Base-by-base conservation (phyloP, 2,797 vertebrate genomes). In the Phoebastria nigripes region DNA sequence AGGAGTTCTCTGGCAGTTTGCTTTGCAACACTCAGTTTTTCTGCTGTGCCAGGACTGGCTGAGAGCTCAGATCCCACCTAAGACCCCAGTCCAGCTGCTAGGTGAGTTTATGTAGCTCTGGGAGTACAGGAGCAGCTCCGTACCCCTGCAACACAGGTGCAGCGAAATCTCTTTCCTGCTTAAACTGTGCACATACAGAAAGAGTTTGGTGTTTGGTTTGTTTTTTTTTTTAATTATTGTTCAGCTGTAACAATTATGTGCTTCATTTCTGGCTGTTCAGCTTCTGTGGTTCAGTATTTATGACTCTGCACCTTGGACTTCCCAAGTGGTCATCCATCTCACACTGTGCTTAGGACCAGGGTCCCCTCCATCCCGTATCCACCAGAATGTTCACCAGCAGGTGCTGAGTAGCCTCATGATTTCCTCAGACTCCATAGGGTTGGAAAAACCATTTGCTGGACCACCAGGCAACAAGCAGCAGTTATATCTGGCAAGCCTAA, bases 361-460 rank as follows among this genome's bases (percentile, higher is more conserved):
- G 37, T 81, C 21, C 8, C 56, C 56, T 86, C 61, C 41, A 35
- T 35, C 55, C 58, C 3, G 3, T 52, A 67, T 20, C 55, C 33
- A 87, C 35, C 55, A 82, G 70, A 63, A 76, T 9, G 20, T 51
- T 89, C 59, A 44, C 47, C n/a, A 74, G 52, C 82, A 90, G 59
- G 85, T 91, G 25, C 76, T 81, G 63, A 94, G 44, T 44, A 82
- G 47, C 28, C 67, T 80, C 44, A 35, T 13, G n/a, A 83, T 93
- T 95, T 91, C 56, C 65, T 88, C 82, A 93, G 52, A 44, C 16
- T 16, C 61, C 18, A 24, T 1, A 81, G 41, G n/a, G 39, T 46
- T 83, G 72, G 82, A 83, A 93, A 95, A 96, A 67, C 12, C 9
- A 72, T 91, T 90, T 90, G 49, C 56, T 8, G 13, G 91, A 91